Percentiles rank a stretch among this genome's conserved stretches.
Conservation (phyloP, 2,888 invertebrate species). For the Bombylius discolor region DNA sequence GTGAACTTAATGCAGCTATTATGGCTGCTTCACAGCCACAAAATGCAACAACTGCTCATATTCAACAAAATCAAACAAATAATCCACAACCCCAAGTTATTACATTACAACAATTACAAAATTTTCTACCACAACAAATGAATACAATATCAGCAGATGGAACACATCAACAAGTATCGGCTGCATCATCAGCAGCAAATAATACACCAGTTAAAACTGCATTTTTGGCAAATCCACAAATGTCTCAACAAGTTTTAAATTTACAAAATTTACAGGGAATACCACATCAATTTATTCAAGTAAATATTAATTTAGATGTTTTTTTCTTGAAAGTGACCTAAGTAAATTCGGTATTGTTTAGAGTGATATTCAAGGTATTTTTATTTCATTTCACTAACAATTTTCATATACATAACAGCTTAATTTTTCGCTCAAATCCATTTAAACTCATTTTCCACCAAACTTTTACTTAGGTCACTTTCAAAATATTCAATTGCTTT, state of each 20-base stretch:
- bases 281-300: conserved; percentile 23
- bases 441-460: neutral
- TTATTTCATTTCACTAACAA: no score
- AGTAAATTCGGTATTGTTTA: neutral
- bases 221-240: conserved; percentile 17
- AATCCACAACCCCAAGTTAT: conserved; percentile 17
- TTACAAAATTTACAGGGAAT: conserved; percentile 18
- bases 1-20: conserved; percentile 20
- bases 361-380: no score
- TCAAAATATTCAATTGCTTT: neutral
- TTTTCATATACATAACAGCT: no score
- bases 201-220: conserved; percentile 18
- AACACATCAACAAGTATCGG: conserved; percentile 8
- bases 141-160: conserved; percentile 11
- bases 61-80: conserved; percentile 7
- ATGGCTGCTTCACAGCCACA: conserved; percentile 19
- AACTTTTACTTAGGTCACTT: neutral
- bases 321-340: neutral
- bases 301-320: neutral
- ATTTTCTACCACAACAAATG: conserved; percentile 19
- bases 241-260: conserved; percentile 20
- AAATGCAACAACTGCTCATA: conserved; percentile 10
- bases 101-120: conserved; percentile 19
- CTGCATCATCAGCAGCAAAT: conserved; percentile 14
- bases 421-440: no score